These are phyloP conservation scores for Chionomys nivalis DNA, from an alignment of 2,113 vertebrate species.

Conservation along the genomic window DNA sequence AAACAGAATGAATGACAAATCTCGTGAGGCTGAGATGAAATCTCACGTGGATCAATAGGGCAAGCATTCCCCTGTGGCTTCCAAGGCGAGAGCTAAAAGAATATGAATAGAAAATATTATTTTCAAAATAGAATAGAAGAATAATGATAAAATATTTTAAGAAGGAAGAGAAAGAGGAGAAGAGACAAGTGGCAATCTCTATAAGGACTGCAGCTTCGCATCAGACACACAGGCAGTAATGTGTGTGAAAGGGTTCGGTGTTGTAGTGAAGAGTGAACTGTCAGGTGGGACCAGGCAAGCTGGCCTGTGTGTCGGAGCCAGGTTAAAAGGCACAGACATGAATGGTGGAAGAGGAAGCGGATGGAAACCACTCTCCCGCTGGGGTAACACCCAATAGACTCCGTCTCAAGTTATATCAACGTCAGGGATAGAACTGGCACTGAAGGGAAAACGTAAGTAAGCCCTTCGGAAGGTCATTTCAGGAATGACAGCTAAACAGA, in stretches of 20 bases:
- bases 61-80: not conserved
- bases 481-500: not conserved
- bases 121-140: not conserved
- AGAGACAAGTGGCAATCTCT: not conserved
- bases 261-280: not conserved
- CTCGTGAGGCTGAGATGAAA: not conserved
- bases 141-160: not conserved
- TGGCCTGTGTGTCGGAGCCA: not conserved
- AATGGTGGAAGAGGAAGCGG: not conserved
- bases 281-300: not conserved
- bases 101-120: not conserved
- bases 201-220: not conserved
- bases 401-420: not conserved
- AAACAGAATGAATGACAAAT: constrained; percentile 11
- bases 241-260: not conserved
- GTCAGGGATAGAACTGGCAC: not conserved
- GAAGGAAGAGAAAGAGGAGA: not conserved
- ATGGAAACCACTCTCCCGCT: not conserved
- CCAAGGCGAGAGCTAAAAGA: not conserved
- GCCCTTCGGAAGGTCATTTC: not conserved
- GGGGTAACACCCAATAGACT: not conserved
- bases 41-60: not conserved
- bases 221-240: not conserved
- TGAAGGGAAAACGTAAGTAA: not conserved
- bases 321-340: not conserved